Base-by-base conservation (phyloP, 2,113 vertebrate species). In the Pseudolaguvia tuberculata region DNA sequence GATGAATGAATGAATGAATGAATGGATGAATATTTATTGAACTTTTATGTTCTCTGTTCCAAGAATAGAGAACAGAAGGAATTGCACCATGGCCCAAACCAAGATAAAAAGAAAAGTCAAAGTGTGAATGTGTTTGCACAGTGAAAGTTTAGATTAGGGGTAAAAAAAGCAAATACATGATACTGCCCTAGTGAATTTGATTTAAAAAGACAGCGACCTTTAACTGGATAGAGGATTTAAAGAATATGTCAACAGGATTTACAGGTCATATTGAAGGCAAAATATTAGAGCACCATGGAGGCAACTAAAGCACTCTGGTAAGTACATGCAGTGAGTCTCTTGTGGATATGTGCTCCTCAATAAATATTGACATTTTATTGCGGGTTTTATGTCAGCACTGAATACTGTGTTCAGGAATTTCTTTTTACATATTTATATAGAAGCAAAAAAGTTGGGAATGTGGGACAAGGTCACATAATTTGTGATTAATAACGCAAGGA, bases 171-270 rank as follows among this genome's bases (percentile, higher is more conserved):
- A 47, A 6, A 14, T n/a, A 11, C 12, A 11, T 45, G 39, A 65
- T 65, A 42, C 39, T 23, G 12, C 2, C n/a, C n/a, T 65, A 12
- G n/a, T 47, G 13, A 65, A 65, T 65, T 23, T 47, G 21, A 14
- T 47, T 47, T n/a, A 21, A 65, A 47, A 65, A 45, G 12, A 15
- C 61, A 65, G 3, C 21, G 9, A 39, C 14, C 21, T 17, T 45
- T 17, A 5, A 45, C 5, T 63, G 61, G 58, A 10, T 61, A 35
- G 21, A 14, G 35, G 35, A 63, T 63, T 21, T 63, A 45, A 7
- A 66, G 21, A 66, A 66, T 66, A 14, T 48, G 42, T 48, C 42
- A 18, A 10, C 39, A 63, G 61, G 61, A 35, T 45, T 45, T 63
- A 63, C 42, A 42, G 39, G 61, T 63, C 21, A 66, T 17, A 13